A percentile compares a stretch with the other conserved stretches of the same genome.
phyloP scores from a whole-genome alignment of 2,113 vertebrate genomes.

The Uropsilus gracilis region DNA sequence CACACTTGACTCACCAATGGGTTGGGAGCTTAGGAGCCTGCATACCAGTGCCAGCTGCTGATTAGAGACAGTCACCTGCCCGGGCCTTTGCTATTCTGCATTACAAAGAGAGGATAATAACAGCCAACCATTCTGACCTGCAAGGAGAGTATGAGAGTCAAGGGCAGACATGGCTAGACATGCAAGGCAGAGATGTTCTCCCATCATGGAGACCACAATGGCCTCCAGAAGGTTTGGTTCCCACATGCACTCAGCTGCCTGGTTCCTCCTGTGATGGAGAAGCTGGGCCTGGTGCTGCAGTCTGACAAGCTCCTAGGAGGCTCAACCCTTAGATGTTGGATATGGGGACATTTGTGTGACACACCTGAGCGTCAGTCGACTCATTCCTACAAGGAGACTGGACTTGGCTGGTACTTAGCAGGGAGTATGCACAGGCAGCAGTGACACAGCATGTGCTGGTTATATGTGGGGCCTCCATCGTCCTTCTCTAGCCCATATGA shows the following conservation, averaged over 20 bases:
- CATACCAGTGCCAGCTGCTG: no score
- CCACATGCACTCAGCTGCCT: not conserved
- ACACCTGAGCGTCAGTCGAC: not conserved
- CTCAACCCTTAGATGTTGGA: not conserved
- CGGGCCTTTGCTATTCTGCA: not conserved
- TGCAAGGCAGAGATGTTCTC: not conserved
- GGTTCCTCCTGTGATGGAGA: not conserved
- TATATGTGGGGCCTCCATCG: not conserved
- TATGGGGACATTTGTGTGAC: not conserved
- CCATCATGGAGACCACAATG: rapidly evolving
- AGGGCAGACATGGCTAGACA: not conserved
- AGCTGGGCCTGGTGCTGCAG: not conserved
- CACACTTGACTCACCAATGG: not conserved
- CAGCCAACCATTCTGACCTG: not conserved
- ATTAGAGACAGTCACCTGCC: not conserved
- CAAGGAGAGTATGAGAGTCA: not conserved
- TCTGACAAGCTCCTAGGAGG: not conserved
- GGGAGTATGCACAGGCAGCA: no score
- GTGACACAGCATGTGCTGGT: rapidly evolving
- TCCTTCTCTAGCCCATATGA: not conserved
- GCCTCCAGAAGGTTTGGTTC: not conserved
- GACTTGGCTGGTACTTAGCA: not conserved
- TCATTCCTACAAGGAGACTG: not conserved
- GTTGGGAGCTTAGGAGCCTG: not conserved
- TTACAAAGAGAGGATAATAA: not conserved